Percentiles rank a stretch among this genome's conserved stretches.
Evolutionary conservation across 2,797 vertebrate species (phyloP).

Genomic region (Otus scops): DNA sequence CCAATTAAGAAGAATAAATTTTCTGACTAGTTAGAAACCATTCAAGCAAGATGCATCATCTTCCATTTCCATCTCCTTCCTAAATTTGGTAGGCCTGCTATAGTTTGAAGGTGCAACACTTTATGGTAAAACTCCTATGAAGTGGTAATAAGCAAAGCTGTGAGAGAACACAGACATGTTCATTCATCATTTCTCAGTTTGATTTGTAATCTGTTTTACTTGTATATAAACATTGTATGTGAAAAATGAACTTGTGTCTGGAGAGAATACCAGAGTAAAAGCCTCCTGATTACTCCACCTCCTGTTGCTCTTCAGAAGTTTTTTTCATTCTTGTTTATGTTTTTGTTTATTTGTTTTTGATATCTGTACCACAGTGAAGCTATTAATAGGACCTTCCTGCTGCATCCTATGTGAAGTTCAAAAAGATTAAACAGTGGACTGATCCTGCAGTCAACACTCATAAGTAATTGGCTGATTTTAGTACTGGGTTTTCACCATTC

Average conservation of each 20-base stretch:
- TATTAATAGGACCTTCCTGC: background rate
- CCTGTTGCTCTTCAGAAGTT: background rate
- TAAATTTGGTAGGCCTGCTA: background rate
- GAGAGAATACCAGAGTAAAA: background rate
- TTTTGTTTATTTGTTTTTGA: background rate
- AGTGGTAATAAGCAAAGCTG: background rate
- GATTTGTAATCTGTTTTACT: background rate
- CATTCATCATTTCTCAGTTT: background rate
- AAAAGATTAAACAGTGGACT: background rate
- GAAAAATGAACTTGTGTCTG: background rate
- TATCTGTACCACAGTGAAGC: background rate
- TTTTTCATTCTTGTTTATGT: background rate
- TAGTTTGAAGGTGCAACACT: background rate
- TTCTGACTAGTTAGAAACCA: background rate
- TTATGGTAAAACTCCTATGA: background rate
- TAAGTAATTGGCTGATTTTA: background rate
- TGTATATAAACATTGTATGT: background rate
- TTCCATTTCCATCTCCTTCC: background rate
- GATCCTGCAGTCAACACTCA: background rate
- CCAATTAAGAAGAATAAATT: background rate
- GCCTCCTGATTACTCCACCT: background rate
- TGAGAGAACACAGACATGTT: background rate
- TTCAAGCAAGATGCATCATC: background rate
- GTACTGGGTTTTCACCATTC: background rate
- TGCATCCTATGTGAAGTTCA: background rate